Base-by-base conservation (phyloP, 2,888 invertebrate genomes). In the Halictus quadricinctus region DNA sequence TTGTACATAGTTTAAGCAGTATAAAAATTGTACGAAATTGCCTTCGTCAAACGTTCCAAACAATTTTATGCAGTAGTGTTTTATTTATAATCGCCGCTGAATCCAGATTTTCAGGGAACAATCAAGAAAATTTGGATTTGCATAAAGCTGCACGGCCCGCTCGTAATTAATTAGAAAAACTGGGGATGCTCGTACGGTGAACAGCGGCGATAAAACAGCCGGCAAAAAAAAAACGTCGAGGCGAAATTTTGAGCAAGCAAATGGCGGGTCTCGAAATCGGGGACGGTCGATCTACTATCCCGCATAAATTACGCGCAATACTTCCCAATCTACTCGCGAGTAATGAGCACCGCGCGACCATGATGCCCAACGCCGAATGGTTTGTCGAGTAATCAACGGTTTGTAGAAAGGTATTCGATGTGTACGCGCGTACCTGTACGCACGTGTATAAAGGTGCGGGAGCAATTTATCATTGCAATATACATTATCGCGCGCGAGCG, bases 321-420 rank as follows among this genome's bases (percentile, higher is more conserved):
- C 78, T 74, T 83, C 50, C 46, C 64, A 70, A 79, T 83, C 76
- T 76, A 46, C 70, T 60, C 41, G 41, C n/a, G 50, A 36, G 36
- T 79, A 86, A 85, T 77, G 81, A 81, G 76, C 73, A 54, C 1
- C 66, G 36, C 41, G 29, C 66, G 60, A 64, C 69, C 69, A 66
- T 72, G 74, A 70, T 74, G 74, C 60, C 70, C 18, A 46, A 72
- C 48, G 29, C 25, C 69, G 58, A 78, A 76, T 76, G 64, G 80
- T 78, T 80, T 76, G 85, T 80, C 75, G 84, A 85, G 80, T 84
- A 85, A 85, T 85, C 84, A 85, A 80, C 84, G 75, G 84, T 77
- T 73, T 78, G 80, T 80, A 80, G 85, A 85, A 80, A 80, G 84
- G 84, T 69, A 84, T 78, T 64, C 72, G 46, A 66, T 41, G 21